A percentile compares a stretch with the other conserved stretches of the same genome.
Evolutionary conservation across 1,140 invertebrate species (phyloP).

Genomic region (Orchestia grillus): DNA sequence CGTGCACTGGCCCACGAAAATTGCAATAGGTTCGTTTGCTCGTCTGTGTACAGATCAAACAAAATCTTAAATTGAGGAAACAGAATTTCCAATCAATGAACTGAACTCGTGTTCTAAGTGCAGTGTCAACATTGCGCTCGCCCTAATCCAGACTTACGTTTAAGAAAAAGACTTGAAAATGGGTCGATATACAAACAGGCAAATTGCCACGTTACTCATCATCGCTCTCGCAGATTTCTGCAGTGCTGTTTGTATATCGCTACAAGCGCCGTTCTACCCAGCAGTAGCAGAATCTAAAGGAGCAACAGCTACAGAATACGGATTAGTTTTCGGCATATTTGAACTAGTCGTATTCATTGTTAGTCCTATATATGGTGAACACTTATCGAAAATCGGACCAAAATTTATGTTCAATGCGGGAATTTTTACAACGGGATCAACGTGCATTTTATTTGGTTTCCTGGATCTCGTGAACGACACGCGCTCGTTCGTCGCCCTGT

Average conservation of each 20-base stretch:
- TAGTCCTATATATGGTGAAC: slow-evolving; percentile 13
- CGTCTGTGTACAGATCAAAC: not conserved
- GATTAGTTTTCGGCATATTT: slow-evolving; percentile 55
- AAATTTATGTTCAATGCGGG: slow-evolving; percentile 3
- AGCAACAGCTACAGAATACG: slow-evolving; percentile 41
- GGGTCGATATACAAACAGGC: slow-evolving; percentile 44
- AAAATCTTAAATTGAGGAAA: not conserved
- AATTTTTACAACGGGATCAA: slow-evolving; percentile 30
- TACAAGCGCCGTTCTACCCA: slow-evolving; percentile 57
- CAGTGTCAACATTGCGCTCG: not conserved
- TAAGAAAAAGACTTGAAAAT: not conserved
- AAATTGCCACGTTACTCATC: slow-evolving; percentile 27
- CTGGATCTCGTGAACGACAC: slow-evolving; percentile 17
- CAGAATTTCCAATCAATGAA: not conserved
- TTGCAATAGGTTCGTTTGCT: not conserved
- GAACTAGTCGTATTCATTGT: slow-evolving; percentile 41
- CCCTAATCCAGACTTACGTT: not conserved
- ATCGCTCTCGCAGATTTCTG: slow-evolving; percentile 2
- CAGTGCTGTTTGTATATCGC: not conserved
- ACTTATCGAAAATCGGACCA: slow-evolving; percentile 30
- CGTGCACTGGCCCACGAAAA: not conserved
- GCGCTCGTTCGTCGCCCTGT: slow-evolving; percentile 9
- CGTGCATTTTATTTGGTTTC: slow-evolving; percentile 53
- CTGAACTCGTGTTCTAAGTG: not conserved
- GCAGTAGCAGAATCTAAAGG: slow-evolving; percentile 48